phyloP scores from a whole-genome alignment of 2,113 vertebrate species.

The Patagioenas fasciata region DNA sequence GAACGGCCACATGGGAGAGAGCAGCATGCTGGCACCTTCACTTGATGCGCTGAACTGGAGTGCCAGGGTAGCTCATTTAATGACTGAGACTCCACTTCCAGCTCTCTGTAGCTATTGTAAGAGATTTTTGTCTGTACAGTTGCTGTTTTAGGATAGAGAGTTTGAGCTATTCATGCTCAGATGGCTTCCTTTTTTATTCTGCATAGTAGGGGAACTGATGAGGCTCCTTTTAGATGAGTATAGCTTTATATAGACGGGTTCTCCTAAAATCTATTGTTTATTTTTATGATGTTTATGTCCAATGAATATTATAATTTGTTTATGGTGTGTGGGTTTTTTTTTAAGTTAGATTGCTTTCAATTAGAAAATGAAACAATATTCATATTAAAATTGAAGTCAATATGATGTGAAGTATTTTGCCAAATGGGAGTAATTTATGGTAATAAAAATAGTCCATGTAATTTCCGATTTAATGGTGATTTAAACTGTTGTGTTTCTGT shows the following conservation, averaged over 20 bases:
- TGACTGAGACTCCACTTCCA: background rate
- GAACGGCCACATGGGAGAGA: background rate
- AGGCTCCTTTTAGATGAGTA: background rate
- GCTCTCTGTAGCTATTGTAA: background rate
- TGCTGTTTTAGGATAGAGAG: background rate
- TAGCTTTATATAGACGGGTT: background rate
- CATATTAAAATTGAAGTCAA: background rate
- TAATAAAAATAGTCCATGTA: background rate
- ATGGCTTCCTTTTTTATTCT: background rate
- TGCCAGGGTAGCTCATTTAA: background rate
- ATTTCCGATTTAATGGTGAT: background rate
- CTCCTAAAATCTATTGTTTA: background rate
- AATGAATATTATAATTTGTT: background rate
- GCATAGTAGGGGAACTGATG: background rate
- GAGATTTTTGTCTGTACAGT: background rate
- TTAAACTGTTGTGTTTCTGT: background rate
- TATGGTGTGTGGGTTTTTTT: background rate
- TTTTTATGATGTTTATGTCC: background rate
- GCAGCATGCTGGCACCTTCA: background rate
- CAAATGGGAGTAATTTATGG: background rate
- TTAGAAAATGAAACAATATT: background rate
- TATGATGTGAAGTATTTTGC: background rate
- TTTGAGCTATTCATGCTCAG: background rate
- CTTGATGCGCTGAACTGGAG: background rate
- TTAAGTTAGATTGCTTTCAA: background rate